Conservation (phyloP, 2,797 vertebrate genomes). For the Poeciliopsis infans region DNA sequence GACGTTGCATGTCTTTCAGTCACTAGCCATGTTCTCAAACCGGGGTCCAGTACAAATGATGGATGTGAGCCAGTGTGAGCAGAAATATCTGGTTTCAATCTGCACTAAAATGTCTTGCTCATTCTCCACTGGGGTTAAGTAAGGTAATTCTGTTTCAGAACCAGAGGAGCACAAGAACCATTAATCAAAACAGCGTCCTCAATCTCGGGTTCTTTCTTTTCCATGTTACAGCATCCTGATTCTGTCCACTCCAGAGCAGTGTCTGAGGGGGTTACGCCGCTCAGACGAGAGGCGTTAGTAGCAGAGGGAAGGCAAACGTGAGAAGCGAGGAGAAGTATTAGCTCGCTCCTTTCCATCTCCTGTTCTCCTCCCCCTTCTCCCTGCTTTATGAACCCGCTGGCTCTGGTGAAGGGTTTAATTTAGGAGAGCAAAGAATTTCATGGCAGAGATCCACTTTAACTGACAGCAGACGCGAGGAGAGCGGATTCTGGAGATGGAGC, state of each 20-base stretch:
- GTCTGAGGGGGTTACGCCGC: slow-evolving; percentile 35
- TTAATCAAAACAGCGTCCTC: slow-evolving; percentile 69
- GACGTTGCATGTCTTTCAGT: slow-evolving; percentile 50
- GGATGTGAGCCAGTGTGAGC: slow-evolving; percentile 64
- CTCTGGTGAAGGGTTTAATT: slow-evolving; percentile 77
- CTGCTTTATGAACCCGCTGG: slow-evolving; percentile 70
- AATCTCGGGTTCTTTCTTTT: slow-evolving; percentile 19
- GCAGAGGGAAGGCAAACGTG: slow-evolving; percentile 66
- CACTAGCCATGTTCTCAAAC: slow-evolving; percentile 64
- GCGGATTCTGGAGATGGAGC: slow-evolving; percentile 58
- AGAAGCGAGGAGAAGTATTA: slow-evolving; percentile 57
- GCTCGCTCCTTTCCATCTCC: slow-evolving; percentile 52
- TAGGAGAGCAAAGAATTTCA: slow-evolving; percentile 78
- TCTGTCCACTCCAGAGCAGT: slow-evolving; percentile 33
- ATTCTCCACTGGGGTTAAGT: slow-evolving; percentile 67
- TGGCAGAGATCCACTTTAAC: slow-evolving; percentile 75
- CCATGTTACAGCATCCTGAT: slow-evolving; percentile 16
- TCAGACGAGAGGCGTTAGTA: slow-evolving; percentile 70
- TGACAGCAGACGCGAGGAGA: slow-evolving; percentile 66
- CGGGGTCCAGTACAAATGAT: slow-evolving; percentile 56
- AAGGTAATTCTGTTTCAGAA: slow-evolving; percentile 72
- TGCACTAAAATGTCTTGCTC: slow-evolving; percentile 56
- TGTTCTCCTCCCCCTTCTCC: slow-evolving; percentile 32
- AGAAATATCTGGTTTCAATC: slow-evolving; percentile 76
- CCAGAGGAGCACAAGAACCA: slow-evolving; percentile 62